Conservation (phyloP, 2,797 vertebrate genomes). For the Platalea minor region DNA sequence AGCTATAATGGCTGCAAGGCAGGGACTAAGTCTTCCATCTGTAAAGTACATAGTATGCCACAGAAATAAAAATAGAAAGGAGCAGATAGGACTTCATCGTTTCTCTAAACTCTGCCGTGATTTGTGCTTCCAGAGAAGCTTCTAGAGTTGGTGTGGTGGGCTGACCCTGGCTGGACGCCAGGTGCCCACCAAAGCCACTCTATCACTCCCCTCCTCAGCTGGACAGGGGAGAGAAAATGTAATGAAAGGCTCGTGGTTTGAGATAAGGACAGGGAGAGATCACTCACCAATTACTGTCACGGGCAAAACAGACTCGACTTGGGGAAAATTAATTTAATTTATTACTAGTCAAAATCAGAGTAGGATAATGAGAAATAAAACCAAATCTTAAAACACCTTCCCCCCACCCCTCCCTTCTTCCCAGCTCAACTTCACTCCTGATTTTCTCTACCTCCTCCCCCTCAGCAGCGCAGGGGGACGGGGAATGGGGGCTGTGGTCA, state of each 20-base stretch:
- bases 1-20: neutral
- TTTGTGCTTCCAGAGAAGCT: neutral
- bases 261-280: neutral
- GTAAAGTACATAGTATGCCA: neutral
- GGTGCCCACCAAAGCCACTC: neutral
- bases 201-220: neutral
- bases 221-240: neutral
- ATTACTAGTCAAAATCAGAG: neutral
- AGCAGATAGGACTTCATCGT: neutral
- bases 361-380: neutral
- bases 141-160: neutral
- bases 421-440: neutral
- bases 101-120: neutral
- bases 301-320: neutral
- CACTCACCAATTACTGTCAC: neutral
- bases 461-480: fast-evolving
- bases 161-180: neutral
- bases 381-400: neutral
- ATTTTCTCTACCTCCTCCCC: neutral
- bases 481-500: neutral
- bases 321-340: neutral
- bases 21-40: neutral
- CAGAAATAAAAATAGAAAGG: neutral
- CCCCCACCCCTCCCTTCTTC: neutral
- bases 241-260: neutral